Evolutionary conservation across 2,113 vertebrate genomes (phyloP), one percentile per base, ranked within the genome.

Genomic region (Cephalopholis sonnerati): DNA sequence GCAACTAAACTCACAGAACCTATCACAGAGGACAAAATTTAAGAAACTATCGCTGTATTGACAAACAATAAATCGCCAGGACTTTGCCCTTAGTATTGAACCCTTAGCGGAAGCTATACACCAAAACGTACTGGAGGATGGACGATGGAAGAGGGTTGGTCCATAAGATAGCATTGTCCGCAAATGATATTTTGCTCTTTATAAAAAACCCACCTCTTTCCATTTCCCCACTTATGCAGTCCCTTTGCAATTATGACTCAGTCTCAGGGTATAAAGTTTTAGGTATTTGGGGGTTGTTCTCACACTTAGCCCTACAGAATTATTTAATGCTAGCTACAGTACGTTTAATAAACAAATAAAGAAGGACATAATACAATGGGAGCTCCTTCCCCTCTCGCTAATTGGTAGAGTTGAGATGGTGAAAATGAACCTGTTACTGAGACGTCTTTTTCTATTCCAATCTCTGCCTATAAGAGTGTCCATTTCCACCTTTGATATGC

Each of bases 301-400:
- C 7, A 78, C 25, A 68, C 64, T 39, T 8, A 22, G 13, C n/a
- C 12, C 76, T 3, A 59, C 32, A 29, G 53, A 78, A 8, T 16
- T 78, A 4, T 79, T 48, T 15, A 3, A n/a, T 2, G 41, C 76
- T 1, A 70, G 70, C 20, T 79, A 70, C 1, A 53, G 39, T 7
- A 70, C 36, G 17, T 27, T 79, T 36, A 17, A 61, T 20, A 78
- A 69, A 69, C n/a, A 61, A 58, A 69, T 69, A 36, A 69, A 59
- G n/a, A 58, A 58, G 51, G 65, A 79, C 4, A 3, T 61, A 22
- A 39, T 25, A 29, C 17, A 17, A 9, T 69, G 32, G 70, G 70
- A 48, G 17, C 18, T 27, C 48, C 48, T 70, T 46, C 50, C 27
- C 10, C 27, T 70, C 27, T 68, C 65, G n/a, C n/a, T n/a, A n/a